Evolutionary conservation across 2,888 invertebrate genomes (phyloP).

Genomic region (Oasisia sp.): DNA sequence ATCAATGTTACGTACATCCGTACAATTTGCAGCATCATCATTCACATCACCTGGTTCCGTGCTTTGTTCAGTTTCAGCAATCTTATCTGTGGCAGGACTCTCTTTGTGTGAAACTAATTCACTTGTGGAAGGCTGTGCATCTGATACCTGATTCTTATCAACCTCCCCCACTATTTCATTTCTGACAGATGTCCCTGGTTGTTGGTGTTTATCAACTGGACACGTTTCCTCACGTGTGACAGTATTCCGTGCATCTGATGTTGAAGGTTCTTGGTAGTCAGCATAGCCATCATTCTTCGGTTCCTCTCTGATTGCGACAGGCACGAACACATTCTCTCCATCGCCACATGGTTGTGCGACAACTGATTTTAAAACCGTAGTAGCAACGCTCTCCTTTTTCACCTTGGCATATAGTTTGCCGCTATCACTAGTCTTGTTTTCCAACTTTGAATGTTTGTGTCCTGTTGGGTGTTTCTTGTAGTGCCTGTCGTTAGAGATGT

Average conservation of each 20-base stretch:
- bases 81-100: not conserved
- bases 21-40: not conserved
- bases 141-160: not conserved
- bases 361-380: not conserved
- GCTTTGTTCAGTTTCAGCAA: not conserved
- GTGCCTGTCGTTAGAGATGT: slow-evolving; percentile 25
- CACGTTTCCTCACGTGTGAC: not conserved
- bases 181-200: not conserved
- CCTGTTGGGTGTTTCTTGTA: slow-evolving; percentile 58
- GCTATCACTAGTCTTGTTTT: not conserved
- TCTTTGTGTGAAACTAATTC: not conserved
- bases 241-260: no score
- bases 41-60: not conserved
- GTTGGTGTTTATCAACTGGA: not conserved
- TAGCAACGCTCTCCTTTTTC: not conserved
- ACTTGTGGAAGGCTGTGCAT: not conserved
- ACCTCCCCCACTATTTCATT: not conserved
- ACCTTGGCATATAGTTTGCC: not conserved
- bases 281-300: no score
- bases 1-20: not conserved
- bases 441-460: slow-evolving; percentile 45
- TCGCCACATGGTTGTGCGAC: not conserved
- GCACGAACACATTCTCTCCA: not conserved
- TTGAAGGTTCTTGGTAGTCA: no score
- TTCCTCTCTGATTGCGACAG: not conserved